phyloP scores from a whole-genome alignment of 2,888 invertebrate genomes.

The Synergus umbraculus region DNA sequence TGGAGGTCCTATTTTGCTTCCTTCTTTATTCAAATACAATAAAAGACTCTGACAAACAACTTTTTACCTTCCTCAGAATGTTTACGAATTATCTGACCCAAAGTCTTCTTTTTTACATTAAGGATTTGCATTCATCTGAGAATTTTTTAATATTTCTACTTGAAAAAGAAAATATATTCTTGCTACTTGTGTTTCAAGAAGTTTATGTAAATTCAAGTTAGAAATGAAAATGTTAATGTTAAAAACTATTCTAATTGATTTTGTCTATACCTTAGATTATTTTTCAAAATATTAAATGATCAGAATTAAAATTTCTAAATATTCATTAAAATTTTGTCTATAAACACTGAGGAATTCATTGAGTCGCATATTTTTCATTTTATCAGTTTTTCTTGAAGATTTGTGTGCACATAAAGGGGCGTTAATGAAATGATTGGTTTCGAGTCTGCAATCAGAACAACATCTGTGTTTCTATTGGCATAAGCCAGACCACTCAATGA shows the following conservation, averaged over 20 bases:
- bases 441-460: conserved; percentile 12
- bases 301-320: not conserved
- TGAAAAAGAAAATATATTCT: not conserved
- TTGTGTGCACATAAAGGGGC: conserved; percentile 10
- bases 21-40: not conserved
- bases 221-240: not conserved
- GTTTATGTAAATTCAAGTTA: not conserved
- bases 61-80: not conserved
- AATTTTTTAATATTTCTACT: not conserved
- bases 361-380: not conserved
- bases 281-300: not conserved
- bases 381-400: not conserved
- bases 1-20: conserved; percentile 6
- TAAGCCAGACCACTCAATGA: conserved; percentile 25
- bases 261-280: not conserved
- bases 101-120: not conserved
- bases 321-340: not conserved
- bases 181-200: not conserved
- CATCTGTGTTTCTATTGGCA: conserved; percentile 35
- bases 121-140: not conserved
- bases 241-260: not conserved
- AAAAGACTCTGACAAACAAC: not conserved
- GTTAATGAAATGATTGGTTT: conserved; percentile 23
- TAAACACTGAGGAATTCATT: not conserved
- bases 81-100: not conserved